Evolutionary conservation across 2,888 invertebrate species (phyloP).

Genomic region (Tenthredo distinguenda): DNA sequence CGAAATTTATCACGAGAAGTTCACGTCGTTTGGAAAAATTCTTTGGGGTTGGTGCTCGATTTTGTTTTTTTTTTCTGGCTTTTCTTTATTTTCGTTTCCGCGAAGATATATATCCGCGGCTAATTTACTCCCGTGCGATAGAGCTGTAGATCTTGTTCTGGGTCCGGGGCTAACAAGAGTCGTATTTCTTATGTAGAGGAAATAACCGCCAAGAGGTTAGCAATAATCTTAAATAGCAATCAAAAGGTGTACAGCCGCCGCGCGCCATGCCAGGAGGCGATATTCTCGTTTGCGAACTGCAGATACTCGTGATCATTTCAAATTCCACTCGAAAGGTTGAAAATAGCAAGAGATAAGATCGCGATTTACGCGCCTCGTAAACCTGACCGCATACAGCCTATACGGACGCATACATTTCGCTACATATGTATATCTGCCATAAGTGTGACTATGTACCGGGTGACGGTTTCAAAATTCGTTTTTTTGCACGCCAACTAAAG

Average conservation of each 20-base stretch:
- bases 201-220: slow-evolving; percentile 41
- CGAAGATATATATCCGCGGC: background rate
- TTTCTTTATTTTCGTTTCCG: background rate
- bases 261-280: background rate
- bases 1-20: background rate
- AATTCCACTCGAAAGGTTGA: slow-evolving; percentile 46
- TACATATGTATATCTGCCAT: background rate
- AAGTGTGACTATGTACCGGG: slow-evolving; percentile 9
- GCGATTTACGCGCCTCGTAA: slow-evolving; percentile 50
- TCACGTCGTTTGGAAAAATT: background rate
- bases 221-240: slow-evolving; percentile 48
- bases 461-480: slow-evolving; percentile 1
- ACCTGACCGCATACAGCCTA: slow-evolving; percentile 36
- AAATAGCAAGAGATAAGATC: slow-evolving; percentile 49
- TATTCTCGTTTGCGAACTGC: background rate
- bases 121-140: slow-evolving; percentile 25
- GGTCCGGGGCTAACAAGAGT: slow-evolving; percentile 33
- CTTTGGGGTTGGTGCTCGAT: background rate
- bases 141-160: slow-evolving; percentile 20
- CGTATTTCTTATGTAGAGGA: slow-evolving; percentile 24
- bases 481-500: background rate
- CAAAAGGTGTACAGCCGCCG: slow-evolving; percentile 13
- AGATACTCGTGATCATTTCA: slow-evolving; percentile 28
- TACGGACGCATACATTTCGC: slow-evolving; percentile 24
- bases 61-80: background rate